Evolutionary conservation across 2,797 vertebrate species (phyloP), one percentile per base, ranked within the genome.

Genomic region (Pangasius krempfi): DNA sequence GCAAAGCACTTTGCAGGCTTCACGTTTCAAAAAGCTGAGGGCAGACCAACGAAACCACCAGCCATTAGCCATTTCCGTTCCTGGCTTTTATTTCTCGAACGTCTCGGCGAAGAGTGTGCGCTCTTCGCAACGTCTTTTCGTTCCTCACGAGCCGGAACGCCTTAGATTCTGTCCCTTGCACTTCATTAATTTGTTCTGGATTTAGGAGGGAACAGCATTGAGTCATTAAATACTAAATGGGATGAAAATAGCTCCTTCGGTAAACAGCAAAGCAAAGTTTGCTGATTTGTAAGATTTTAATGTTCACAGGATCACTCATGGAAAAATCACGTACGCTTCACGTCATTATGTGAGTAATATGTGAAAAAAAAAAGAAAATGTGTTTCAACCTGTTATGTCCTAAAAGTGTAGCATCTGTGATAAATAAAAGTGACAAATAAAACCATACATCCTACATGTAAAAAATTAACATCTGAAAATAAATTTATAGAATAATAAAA

Each of bases 11-110:
- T 80, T 73, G 52, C 64, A 37, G 54, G 73, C 10, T 85, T 89
- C 81, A 73, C 40, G 2, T 84, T 87, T 84, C 73, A 50, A n/a
- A 72, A 52, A 89, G 86, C 70, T 33, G 1, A 70, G 44, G 16
- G 25, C 79, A 68, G 33, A 79, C 47, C 22, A 40, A 64, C 85
- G 9, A 79, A 89, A 89, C 58, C 73, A 89, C 58, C 73, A 79
- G 44, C 73, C 75, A 81, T 88, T 87, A 87, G 82, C n/a, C 75
- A 44, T 80, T 87, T 89, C 88, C 86, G 37, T 70, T 66, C 25
- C 80, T 44, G 30, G 37, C 20, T 62, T 87, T 85, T 40, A 72
- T 89, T 89, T 89, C 73, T 72, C n/a, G 72, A 50, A 72, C 22
- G 7, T 83, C 79, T 37, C 44, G 16, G 30, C 44, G 25, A 86